Base-by-base conservation (phyloP, 2,797 vertebrate species). In the Poeciliopsis paucimaculata region DNA sequence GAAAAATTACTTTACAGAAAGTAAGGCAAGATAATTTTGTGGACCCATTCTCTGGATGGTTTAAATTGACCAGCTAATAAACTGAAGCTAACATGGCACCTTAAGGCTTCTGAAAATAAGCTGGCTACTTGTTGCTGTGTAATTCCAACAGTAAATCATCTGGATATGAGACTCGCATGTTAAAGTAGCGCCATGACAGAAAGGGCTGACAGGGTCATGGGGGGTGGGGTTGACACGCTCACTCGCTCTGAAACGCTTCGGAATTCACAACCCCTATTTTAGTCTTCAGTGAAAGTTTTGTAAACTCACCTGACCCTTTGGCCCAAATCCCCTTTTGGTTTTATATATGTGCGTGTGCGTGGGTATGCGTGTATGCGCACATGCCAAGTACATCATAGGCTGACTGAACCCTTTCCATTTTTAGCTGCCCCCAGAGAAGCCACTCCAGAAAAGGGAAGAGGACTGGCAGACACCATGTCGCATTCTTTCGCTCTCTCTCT, bases 371-470 rank as follows among this genome's bases (percentile, higher is more conserved):
- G 55, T 0, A 12, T 77, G 78, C 53, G 82, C 26, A 26, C 26
- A 26, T 55, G 51, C 23, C 20, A 23, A 51, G 92, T 93, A 91
- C 93, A 95, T 94, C 93, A 92, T 90, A 84, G 90, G 79, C 92
- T 95, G 94, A 95, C 95, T 93, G 93, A 89, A 91, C 85, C 90
- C 92, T 94, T 95, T 96, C 94, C 92, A 94, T 95, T 95, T 93
- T 93, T 95, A 95, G 94, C 90, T 92, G 87, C 92, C 91, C 93
- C 66, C 16, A 10, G 88, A 94, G 92, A 92, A 93, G 94, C 93
- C 93, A 93, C 92, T 86, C 95, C 95, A 93, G 93, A 95, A 95
- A 95, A 96, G 95, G 95, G 91, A 94, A 94, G 91, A 91, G 86
- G 89, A 92, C 86, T 85, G 84, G 84, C 88, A 91, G 83, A 86